Evolutionary conservation across 2,113 vertebrate species (phyloP).

Genomic region (Rhinolophus ferrumequinum): DNA sequence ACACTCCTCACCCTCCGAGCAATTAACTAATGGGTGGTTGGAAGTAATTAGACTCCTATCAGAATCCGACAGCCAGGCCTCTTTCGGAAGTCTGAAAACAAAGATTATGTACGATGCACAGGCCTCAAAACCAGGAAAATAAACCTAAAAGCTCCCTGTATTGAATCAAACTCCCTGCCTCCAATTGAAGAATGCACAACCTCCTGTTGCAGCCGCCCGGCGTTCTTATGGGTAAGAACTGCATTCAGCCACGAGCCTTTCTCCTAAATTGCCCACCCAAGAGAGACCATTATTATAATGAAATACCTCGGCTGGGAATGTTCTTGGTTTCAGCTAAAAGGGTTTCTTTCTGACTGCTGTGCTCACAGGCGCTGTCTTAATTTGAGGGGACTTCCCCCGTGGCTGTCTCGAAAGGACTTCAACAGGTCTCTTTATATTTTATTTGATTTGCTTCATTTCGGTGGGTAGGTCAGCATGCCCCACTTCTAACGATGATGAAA

Average conservation of each 20-base stretch:
- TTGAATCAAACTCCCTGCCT: slow-evolving; percentile 14
- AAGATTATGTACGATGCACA: slow-evolving; percentile 53
- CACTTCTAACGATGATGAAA: slow-evolving; percentile 50
- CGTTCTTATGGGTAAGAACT: not conserved
- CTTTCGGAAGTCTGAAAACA: slow-evolving; percentile 70
- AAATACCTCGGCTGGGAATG: slow-evolving; percentile 39
- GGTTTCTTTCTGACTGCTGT: slow-evolving; percentile 32
- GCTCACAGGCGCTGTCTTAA: not conserved
- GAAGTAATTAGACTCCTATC: slow-evolving; percentile 67
- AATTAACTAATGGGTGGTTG: slow-evolving; percentile 85
- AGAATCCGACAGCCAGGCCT: slow-evolving; percentile 42
- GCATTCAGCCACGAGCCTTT: not conserved
- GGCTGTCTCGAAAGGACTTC: not conserved
- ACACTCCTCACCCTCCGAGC: slow-evolving; percentile 70
- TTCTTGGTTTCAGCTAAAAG: slow-evolving; percentile 59
- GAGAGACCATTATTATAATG: slow-evolving; percentile 75
- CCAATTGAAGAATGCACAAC: not conserved
- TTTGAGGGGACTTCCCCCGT: not conserved
- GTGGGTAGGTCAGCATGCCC: not conserved
- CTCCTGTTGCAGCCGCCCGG: not conserved
- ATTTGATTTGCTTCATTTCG: slow-evolving; percentile 3
- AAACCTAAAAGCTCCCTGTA: slow-evolving; percentile 64
- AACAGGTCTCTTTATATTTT: slow-evolving; percentile 34
- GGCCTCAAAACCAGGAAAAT: slow-evolving; percentile 39
- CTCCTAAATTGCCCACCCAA: slow-evolving; percentile 68